Base-by-base conservation (phyloP, 2,888 invertebrate genomes). In the Parnassius smintheus region DNA sequence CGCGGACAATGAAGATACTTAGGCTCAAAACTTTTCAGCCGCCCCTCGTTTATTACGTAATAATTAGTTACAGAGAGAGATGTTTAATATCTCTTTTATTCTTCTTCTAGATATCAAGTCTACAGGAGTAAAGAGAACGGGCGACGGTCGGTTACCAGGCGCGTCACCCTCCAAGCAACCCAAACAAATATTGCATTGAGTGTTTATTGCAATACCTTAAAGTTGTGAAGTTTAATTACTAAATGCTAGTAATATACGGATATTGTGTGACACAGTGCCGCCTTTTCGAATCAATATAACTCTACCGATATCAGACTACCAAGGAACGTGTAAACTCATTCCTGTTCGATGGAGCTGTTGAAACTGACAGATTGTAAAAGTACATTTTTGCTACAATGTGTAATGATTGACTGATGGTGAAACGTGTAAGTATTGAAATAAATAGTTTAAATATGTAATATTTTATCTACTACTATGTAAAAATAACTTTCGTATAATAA, bases 161-260 rank as follows among this genome's bases (percentile, higher is more conserved):
- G 91, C 92, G 8, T 92, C 92, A 18, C 91, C 92, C 1, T 89
- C 91, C 9, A 92, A 92, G 70, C 92, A 92, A 72, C 82, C 88
- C 12, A 92, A 92, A 70, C 88, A 88, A 74, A 69, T 91, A 67
- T 70, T 91, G 72, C 90, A 91, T 75, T 91, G 79, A 85, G 76
- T 73, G 73, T 70, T 72, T 64, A 70, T 65, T 65, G 67, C 56
- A 71, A 61, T 65, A 51, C 22, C 22, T 45, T 42, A 44, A 51
- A 44, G 50, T 52, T 45, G 56, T 56, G 59, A 51, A 48, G 51
- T 52, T 48, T 25, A 42, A 9, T 59, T 45, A 50, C 49, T 50
- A n/a, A 11, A 61, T 46, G 44, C 49, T 62, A 62, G 61, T 63
- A 61, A 66, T 66, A 61, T 68, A 66, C 44, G 62, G 56, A 62